Base-by-base conservation (phyloP, 2,797 vertebrate genomes). In the Eidolon dupreanum region DNA sequence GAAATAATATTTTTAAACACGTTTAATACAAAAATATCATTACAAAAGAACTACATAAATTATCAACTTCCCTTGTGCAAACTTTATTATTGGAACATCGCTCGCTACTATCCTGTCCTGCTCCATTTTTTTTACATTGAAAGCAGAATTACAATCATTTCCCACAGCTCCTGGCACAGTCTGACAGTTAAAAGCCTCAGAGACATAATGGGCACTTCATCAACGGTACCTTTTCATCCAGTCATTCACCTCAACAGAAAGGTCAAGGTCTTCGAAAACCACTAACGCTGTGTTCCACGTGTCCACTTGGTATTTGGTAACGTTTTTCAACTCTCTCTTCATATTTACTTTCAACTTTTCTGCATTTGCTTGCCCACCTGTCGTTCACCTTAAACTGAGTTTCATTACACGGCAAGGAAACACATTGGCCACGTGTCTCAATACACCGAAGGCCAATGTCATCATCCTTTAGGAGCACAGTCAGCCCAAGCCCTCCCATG, bases 21-120 rank as follows among this genome's bases (percentile, higher is more conserved):
- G 9, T 43, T 77, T 77, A 71, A n/a, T 43, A 89, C 19, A 5
- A 82, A 93, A 68, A 83, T 24, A 53, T 19, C 71, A 59, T 53
- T 71, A 49, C 28, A 53, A 68, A 74, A 94, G 31, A 36, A 68
- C 8, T 57, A 3, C 19, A 51, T 6, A n/a, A 53, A 38, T 59
- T 53, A 93, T 13, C 31, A 79, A n/a, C 28, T 55, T 95, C 73
- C n/a, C 51, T 5, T 46, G 19, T 17, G 24, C 38, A 88, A 65
- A 61, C 6, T 61, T 65, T 20, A 16, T 66, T 41, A 51, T 38
- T 43, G 63, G n/a, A 92, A 55, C 20, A 20, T 17, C 55, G 65
- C 75, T 89, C 51, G 61, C 22, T 3, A 20, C 20, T 28, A 17
- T 66, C 8, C 59, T 28, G 12, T 53, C 19, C 22, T 53, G 19